Base-by-base conservation (phyloP, 2,113 vertebrate genomes). In the Ctenodactylus gundi region DNA sequence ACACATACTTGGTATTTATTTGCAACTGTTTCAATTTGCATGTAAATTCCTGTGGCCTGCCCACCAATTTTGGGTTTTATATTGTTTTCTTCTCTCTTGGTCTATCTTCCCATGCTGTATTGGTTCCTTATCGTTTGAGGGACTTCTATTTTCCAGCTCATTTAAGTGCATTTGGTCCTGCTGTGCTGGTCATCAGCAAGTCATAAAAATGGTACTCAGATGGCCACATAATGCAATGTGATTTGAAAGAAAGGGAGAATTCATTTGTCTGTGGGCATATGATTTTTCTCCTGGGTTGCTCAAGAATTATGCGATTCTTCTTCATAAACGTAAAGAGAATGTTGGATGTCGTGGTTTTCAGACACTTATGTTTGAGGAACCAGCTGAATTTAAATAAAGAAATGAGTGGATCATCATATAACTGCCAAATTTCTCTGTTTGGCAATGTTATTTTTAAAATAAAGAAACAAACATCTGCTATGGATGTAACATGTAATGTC, bases 71-170 rank as follows among this genome's bases (percentile, higher is more conserved):
- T 77, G 67, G 34, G 6, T 64, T 89, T 90, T 77, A 25, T 75
- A 80, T 68, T 93, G 44, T 93, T 94, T 94, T 86, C 77, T 90
- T 85, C 92, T 68, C 94, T 53, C 31, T 75, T 94, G 84, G 21
- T 91, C 86, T 95, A 10, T 87, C 83, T 94, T 95, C 77, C 85
- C 36, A 87, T 89, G 75, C 70, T 84, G 68, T 95, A 91, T 87
- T 96, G 96, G 86, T 76, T 95, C 90, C 89, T 91, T 70, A 87
- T 49, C 94, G 65, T 95, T 91, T 91, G 87, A 89, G 64, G 80
- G 86, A 95, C 94, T 95, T 96, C 75, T 78, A 94, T 96, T 97
- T 97, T 96, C 94, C 91, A 94, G 88, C 65, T 97, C 96, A 97
- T 95, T 97, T 95, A 95, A 95, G 95, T 89, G 86, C 65, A 91